Evolutionary conservation across 2,797 vertebrate genomes (phyloP).

Genomic region (Neosilurus hyrtlii): DNA sequence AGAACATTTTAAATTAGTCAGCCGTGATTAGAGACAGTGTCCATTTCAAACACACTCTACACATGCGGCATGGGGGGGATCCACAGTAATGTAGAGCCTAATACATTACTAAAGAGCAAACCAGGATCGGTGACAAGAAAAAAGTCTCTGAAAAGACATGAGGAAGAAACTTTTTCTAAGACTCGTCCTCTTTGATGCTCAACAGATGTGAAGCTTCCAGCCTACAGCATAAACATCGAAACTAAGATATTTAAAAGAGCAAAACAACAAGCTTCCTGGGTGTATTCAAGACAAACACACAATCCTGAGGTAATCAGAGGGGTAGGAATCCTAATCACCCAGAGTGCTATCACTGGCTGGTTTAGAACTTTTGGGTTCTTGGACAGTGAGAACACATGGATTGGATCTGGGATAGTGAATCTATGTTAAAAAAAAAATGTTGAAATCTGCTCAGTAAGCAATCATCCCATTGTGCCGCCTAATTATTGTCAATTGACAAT

Average conservation of each 20-base stretch:
- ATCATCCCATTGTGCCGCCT: not conserved
- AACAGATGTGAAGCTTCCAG: conserved; percentile 65
- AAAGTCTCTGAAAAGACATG: not conserved
- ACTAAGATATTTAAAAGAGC: conserved; percentile 73
- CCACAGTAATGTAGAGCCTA: too few species aligned
- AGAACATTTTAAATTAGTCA: conserved; percentile 21
- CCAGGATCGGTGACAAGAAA: not conserved
- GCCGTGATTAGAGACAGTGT: not conserved
- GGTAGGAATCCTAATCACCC: conserved; percentile 58
- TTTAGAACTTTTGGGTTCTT: conserved; percentile 62
- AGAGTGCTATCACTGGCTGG: conserved; percentile 56
- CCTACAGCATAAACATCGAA: conserved; percentile 76
- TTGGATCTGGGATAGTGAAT: conserved; percentile 10
- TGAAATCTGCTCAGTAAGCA: conserved; percentile 40
- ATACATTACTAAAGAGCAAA: not conserved
- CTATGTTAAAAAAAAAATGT: conserved; percentile 48
- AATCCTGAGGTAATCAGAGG: conserved; percentile 69
- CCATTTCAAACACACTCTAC: not conserved
- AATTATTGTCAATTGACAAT: not conserved
- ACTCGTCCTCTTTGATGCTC: conserved; percentile 1
- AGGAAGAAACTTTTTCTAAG: not conserved
- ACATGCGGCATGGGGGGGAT: too few species aligned
- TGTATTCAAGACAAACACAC: conserved; percentile 52
- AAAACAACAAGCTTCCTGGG: conserved; percentile 63
- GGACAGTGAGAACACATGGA: conserved; percentile 40